Evolutionary conservation across 2,797 vertebrate species (phyloP), one percentile per base, ranked within the genome.

Genomic region (Protonibea diacanthus): DNA sequence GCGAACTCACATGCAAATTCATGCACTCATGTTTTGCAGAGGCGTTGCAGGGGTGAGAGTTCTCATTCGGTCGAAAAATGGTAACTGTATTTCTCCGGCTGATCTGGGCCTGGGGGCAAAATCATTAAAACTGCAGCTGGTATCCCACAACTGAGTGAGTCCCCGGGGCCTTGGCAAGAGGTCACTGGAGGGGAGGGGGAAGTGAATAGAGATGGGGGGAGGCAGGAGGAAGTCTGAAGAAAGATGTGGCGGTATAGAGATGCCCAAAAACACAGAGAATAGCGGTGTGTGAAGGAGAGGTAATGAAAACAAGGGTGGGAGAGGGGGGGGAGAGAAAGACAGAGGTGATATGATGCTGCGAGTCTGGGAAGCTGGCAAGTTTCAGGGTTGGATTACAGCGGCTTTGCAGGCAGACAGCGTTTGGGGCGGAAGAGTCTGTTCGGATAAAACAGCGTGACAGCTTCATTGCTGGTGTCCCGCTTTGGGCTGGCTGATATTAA

Each of bases 81-180:
- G 66, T 74, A 78, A 88, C 52, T 80, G 58, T 81, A 79, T 87
- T 86, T 91, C 84, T 81, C 68, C 69, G 76, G 81, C 78, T 89
- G 81, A 88, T 90, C 82, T 78, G 70, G 60, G 86, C 91, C 88
- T 65, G 21, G 55, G 84, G 92, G 83, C 69, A 88, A 91, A 91
- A 91, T 92, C 90, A 89, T 92, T 94, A 90, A 92, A 89, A 89
- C 59, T 86, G 78, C 91, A 93, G 86, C 90, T 89, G 88, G 81
- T 66, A 86, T 86, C 84, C 77, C 75, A 79, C 82, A 91, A 88
- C 80, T 81, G 76, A 89, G 81, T 27, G 65, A 71, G 59, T 87
- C 91, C 86, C 90, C 15, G 52, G 71, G 81, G 91, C 69, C 72
- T 66, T 72, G 68, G 83, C 59, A 80, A 91, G 89, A 82, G 89